Evolutionary conservation across 2,888 invertebrate genomes (phyloP).

Genomic region (Caenorhabditis panamensis): DNA sequence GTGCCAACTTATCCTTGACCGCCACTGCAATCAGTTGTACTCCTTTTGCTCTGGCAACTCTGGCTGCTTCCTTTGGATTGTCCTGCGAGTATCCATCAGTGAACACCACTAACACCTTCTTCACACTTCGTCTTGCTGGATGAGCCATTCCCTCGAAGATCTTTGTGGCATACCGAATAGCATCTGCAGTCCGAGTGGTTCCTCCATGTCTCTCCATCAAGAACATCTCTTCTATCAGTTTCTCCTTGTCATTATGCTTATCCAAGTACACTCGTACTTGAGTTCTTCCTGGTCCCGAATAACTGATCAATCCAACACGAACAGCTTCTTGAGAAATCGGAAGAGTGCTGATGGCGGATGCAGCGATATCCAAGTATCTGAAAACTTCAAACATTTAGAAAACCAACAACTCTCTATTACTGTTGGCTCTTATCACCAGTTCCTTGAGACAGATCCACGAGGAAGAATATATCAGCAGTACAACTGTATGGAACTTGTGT

Average conservation of each 20-base stretch:
- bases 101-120: slow-evolving; percentile 71
- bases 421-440: slow-evolving; percentile 68
- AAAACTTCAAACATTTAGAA: neutral
- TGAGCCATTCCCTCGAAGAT: slow-evolving; percentile 63
- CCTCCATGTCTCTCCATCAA: slow-evolving; percentile 70
- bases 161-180: slow-evolving; percentile 65
- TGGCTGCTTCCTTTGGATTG: slow-evolving; percentile 67
- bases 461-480: slow-evolving; percentile 58
- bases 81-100: slow-evolving; percentile 77
- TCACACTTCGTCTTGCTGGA: slow-evolving; percentile 64
- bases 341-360: slow-evolving; percentile 56
- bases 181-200: slow-evolving; percentile 73
- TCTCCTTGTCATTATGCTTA: slow-evolving; percentile 63
- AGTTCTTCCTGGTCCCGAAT: slow-evolving; percentile 65
- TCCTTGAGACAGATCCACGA: slow-evolving; percentile 67
- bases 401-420: neutral
- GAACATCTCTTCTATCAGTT: slow-evolving; percentile 68
- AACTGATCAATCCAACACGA: slow-evolving; percentile 63
- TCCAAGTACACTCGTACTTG: slow-evolving; percentile 55
- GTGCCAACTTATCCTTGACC: slow-evolving; percentile 64
- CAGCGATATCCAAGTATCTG: slow-evolving; percentile 65
- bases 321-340: slow-evolving; percentile 62
- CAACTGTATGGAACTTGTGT: slow-evolving; percentile 45
- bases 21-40: slow-evolving; percentile 71
- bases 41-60: slow-evolving; percentile 63